Evolutionary conservation across 2,888 invertebrate species (phyloP).

Genomic region (Odontocolon sp.): DNA sequence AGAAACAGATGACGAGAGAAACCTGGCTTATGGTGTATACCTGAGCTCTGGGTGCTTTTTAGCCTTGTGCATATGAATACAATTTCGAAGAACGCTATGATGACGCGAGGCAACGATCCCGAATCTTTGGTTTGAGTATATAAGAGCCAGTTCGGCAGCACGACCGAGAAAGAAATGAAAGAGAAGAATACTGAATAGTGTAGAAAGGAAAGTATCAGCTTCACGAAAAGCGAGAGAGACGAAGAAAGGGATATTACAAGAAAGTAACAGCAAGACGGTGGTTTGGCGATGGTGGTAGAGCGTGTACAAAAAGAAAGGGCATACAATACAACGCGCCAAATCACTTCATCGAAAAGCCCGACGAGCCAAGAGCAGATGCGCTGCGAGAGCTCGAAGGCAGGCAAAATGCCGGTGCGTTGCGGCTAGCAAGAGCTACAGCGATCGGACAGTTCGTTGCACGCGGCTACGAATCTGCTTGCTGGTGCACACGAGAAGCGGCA

Average conservation of each 20-base stretch:
- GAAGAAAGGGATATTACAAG: too few species aligned
- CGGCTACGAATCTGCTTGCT: slow-evolving; percentile 19
- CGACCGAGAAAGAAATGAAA: neutral
- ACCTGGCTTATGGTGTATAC: slow-evolving; percentile 20
- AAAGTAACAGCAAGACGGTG: too few species aligned
- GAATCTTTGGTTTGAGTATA: neutral
- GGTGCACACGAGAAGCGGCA: slow-evolving; percentile 40
- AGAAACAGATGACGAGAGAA: slow-evolving; percentile 23
- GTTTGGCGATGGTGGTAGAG: neutral
- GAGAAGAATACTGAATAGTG: neutral
- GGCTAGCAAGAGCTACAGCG: slow-evolving; percentile 37
- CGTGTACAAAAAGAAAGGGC: slow-evolving; percentile 50
- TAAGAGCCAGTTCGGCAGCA: neutral
- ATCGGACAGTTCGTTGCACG: slow-evolving; percentile 45
- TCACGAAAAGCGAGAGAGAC: too few species aligned
- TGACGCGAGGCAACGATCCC: neutral
- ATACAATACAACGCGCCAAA: slow-evolving; percentile 70
- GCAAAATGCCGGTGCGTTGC: slow-evolving; percentile 5
- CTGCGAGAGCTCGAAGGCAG: slow-evolving; percentile 53
- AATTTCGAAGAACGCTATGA: neutral
- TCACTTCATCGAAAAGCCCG: slow-evolving; percentile 74
- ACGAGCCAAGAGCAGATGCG: slow-evolving; percentile 72
- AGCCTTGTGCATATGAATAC: neutral
- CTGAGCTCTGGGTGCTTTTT: slow-evolving; percentile 25
- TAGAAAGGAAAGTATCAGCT: neutral